Base-by-base conservation (phyloP, 2,797 vertebrate genomes). In the Distichodus sexfasciatus region DNA sequence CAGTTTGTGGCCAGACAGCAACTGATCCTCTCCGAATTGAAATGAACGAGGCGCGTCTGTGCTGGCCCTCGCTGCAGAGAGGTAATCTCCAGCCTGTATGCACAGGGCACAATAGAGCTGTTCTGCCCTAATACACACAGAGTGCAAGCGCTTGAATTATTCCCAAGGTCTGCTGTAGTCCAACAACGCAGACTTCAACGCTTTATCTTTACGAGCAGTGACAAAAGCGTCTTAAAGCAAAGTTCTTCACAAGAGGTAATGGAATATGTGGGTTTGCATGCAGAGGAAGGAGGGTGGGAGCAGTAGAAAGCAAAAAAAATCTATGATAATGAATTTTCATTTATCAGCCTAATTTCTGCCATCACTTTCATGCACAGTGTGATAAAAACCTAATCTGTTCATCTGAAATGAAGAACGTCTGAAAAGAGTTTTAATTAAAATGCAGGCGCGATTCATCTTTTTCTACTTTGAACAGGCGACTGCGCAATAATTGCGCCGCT, bases 1-100 rank as follows among this genome's bases (percentile, higher is more conserved):
- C 63, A 76, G 58, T 36, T 29, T 55, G 62, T 6, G 50, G 10
- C 46, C 41, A 24, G 46, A 59, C 12, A 23, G 36, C 19, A 35
- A 40, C 48, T 63, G 12, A 21, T 60, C 53, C 47, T 21, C 58
- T 54, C 17, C n/a, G 58, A 54, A 70, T 24, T 46, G 47, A 70
- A 70, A 44, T 44, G 33, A 41, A 70, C 53, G 47, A 26, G 8
- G 44, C 10, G 21, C 40, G 1, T 59, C 43, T 76, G 58, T 44
- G 23, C 29, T 6, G n/a, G 60, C 46, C 7, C 26, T 29, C 47
- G 46, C 35, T 12, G 26, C 7, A 28, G 26, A 47, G 60, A 23
- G 17, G 23, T 72, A 60, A 69, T 38, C 60, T 46, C 31, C 28
- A 19, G 29, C 33, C 40, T 62, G 46, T 48, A 3, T 40, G 19